A percentile compares a stretch with the other conserved stretches of the same genome.
These are phyloP conservation scores for Fulmarus glacialis DNA, from an alignment of 2,113 vertebrate species.

Conservation along the genomic window DNA sequence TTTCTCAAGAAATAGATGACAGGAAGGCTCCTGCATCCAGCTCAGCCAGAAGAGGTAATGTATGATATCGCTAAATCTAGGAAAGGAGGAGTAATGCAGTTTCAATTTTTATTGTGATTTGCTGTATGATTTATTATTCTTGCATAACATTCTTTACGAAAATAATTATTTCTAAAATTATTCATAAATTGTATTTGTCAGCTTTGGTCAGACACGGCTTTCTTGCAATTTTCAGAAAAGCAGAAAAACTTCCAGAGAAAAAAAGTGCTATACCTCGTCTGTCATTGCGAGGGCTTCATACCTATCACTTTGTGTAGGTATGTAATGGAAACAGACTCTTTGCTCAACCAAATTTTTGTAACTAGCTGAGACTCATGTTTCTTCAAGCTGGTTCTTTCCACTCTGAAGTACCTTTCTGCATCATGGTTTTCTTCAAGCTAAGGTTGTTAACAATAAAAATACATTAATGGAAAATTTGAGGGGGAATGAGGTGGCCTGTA, in stretches of 20 bases:
- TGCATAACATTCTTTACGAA: not conserved
- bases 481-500: not conserved
- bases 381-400: not conserved
- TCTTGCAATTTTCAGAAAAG: not conserved
- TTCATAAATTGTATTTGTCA: not conserved
- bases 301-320: not conserved
- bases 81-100: not conserved
- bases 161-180: not conserved
- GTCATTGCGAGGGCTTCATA: not conserved
- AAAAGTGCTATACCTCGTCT: not conserved
- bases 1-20: not conserved
- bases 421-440: not conserved
- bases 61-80: not conserved
- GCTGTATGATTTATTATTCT: not conserved
- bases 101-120: not conserved
- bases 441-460: not conserved
- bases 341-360: not conserved
- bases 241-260: not conserved
- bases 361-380: rapidly evolving
- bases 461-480: not conserved
- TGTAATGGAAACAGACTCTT: not conserved
- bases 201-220: not conserved
- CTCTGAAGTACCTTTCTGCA: not conserved
- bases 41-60: not conserved
- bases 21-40: not conserved